A percentile compares a stretch with the other conserved stretches of the same genome.
phyloP scores from a whole-genome alignment of 2,113 vertebrate species.

The Urocolius indicus region DNA sequence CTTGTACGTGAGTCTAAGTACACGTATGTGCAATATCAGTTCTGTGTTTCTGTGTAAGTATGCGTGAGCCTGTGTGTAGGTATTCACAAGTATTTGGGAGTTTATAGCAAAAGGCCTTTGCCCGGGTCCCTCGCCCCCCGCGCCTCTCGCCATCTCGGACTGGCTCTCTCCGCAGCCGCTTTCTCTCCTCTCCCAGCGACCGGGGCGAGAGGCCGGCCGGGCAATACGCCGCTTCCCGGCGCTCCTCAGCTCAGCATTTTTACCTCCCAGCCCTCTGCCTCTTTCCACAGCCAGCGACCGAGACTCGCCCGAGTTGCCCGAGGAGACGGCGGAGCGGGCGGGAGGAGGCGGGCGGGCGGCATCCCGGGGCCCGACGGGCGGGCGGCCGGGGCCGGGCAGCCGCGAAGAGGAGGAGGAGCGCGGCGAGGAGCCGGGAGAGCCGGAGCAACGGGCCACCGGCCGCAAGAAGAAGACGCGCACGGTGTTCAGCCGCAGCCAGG shows the following conservation, averaged over 20 bases:
- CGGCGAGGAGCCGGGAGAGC: constrained; percentile 46
- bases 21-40: fast-evolving
- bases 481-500: constrained; percentile 93
- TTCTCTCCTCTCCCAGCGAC: not conserved
- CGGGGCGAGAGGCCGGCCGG: not conserved
- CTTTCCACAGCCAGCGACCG: constrained; percentile 80
- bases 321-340: constrained; percentile 73
- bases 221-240: not conserved
- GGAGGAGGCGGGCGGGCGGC: constrained; percentile 61
- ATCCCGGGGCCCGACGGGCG: constrained; percentile 18
- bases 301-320: constrained; percentile 83
- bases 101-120: fast-evolving
- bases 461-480: constrained; percentile 98
- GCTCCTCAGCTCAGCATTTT: too few species aligned
- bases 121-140: not conserved
- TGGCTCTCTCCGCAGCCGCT: not conserved
- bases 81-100: fast-evolving
- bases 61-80: fast-evolving
- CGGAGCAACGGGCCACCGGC: constrained; percentile 59
- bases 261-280: not conserved
- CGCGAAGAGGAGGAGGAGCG: constrained; percentile 47
- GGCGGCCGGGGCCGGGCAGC: not conserved
- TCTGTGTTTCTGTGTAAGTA: fast-evolving
- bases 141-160: not conserved
- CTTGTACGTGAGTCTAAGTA: fast-evolving